phyloP scores from a whole-genome alignment of 2,113 vertebrate species.

The Sander lucioperca region DNA sequence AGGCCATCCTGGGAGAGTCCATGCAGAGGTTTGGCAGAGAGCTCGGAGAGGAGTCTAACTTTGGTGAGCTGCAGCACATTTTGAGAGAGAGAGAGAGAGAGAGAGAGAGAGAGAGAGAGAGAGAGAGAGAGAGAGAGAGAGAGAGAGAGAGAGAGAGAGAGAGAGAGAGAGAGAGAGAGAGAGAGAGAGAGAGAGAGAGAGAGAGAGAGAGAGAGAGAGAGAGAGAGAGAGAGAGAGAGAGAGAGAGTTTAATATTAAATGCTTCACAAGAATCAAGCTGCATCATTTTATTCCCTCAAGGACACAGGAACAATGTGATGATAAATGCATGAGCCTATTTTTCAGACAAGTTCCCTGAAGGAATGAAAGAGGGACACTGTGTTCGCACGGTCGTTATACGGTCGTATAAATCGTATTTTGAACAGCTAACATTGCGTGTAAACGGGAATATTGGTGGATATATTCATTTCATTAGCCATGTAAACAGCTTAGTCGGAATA shows the following conservation, averaged over 20 bases:
- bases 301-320: slow-evolving; percentile 9
- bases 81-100: neutral
- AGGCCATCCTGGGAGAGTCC: slow-evolving; percentile 92
- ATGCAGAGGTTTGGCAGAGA: slow-evolving; percentile 97
- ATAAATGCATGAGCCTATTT: slow-evolving; percentile 54
- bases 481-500: no score
- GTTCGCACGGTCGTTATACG: no score
- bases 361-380: no score
- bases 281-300: slow-evolving; percentile 27
- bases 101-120: neutral
- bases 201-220: neutral
- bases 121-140: neutral
- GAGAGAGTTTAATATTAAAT: slow-evolving; percentile 8
- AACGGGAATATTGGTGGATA: no score
- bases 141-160: neutral
- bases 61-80: slow-evolving; percentile 92
- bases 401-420: no score
- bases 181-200: neutral
- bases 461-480: no score
- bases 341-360: slow-evolving; percentile 11
- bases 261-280: slow-evolving; percentile 24
- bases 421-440: no score
- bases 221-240: neutral
- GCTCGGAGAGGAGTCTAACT: slow-evolving; percentile 96
- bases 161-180: neutral